Base-by-base conservation (phyloP, 2,888 invertebrate genomes). In the Leptinotarsa rubiginosa region DNA sequence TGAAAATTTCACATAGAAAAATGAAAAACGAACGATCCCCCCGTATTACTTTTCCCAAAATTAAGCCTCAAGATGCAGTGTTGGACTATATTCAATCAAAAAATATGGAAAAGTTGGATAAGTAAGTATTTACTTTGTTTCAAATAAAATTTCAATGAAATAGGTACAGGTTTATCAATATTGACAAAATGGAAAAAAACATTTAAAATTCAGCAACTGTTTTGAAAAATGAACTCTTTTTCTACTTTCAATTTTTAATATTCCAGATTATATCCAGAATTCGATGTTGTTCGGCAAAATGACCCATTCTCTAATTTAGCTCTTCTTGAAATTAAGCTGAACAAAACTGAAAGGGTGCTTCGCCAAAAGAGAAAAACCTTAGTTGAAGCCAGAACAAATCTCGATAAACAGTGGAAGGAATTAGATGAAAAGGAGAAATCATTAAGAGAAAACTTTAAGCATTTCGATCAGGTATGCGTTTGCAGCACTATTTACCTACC, bases 351-450 rank as follows among this genome's bases (percentile, higher is more conserved):
- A 64, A 69, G 69, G n/a, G 47, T 68, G 62, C 70, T 82, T 47
- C 22, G 25, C 0, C 25, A 49, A 3, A 76, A 75, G 47, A 75
- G 79, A 47, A 75, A 68, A 31, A 68, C 69, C 47, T 70, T 75
- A n/a, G 50, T 70, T 0, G 65, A 49, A 3, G 54, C 65, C n/a
- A 72, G 77, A 64, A 65, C 22, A 15, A 49, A 74, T 25, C 65
- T 81, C 1, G 75, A 76, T 50, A n/a, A 73, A 25, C 78, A 80
- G 47, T 82, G 82, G 82, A 56, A 72, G 16, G 76, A 77, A 1
- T 65, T 82, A 64, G 81, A 78, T 15, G 59, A 71, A 16, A 79
- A 80, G 49, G 82, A 82, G 70, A 67, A 65, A 16, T 15, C 70
- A 16, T 64, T 82, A 47, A 70, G 77, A 59, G 69, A 79, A 18